Conservation (phyloP, 2,797 vertebrate genomes). For the Craterocephalus amniculus region DNA sequence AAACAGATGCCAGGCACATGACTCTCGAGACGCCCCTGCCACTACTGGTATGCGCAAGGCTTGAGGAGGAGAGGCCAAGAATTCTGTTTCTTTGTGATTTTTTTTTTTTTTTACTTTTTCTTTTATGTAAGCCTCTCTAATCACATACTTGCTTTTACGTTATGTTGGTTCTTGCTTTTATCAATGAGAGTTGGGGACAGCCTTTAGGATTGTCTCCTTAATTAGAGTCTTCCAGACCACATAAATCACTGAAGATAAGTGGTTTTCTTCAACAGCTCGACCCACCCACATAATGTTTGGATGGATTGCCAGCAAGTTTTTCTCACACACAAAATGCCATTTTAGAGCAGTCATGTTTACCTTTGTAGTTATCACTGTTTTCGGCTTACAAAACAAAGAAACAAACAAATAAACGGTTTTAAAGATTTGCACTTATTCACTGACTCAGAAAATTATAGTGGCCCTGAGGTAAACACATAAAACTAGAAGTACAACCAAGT, state of each 20-base stretch:
- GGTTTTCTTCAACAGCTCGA: not conserved
- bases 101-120: not conserved
- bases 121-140: not conserved
- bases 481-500: too few species aligned
- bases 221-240: not conserved
- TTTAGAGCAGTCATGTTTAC: not conserved
- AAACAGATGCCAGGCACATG: slow-evolving; percentile 75
- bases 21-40: slow-evolving; percentile 48
- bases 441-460: too few species aligned
- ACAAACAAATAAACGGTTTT: too few species aligned
- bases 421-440: too few species aligned
- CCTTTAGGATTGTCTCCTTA: not conserved
- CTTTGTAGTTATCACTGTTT: too few species aligned
- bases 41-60: slow-evolving; percentile 51
- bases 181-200: not conserved
- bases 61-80: slow-evolving; percentile 1
- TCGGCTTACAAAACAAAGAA: too few species aligned
- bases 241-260: not conserved
- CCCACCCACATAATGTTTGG: not conserved
- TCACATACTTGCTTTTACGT: not conserved
- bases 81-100: not conserved
- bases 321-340: not conserved
- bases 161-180: not conserved
- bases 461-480: too few species aligned
- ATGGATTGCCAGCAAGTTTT: not conserved